These are phyloP conservation scores for Montifringilla adamsi DNA, from an alignment of 2,113 vertebrate genomes.

Conservation along the genomic window DNA sequence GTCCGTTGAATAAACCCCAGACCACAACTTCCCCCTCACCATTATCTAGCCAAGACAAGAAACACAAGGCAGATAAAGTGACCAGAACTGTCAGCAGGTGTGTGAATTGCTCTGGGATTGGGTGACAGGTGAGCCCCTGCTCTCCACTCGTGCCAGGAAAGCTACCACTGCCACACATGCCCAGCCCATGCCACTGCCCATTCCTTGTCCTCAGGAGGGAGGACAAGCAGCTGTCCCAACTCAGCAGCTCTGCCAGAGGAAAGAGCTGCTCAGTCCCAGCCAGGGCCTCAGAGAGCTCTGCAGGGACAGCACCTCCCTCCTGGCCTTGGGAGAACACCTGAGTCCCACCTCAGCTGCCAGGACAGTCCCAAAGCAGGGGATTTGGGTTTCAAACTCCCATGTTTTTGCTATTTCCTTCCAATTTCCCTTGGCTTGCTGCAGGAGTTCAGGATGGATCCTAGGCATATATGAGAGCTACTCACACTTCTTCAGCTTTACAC, in stretches of 20 bases:
- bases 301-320: background rate
- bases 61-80: background rate
- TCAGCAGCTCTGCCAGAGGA: background rate
- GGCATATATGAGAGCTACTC: background rate
- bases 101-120: background rate
- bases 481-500: background rate
- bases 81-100: background rate
- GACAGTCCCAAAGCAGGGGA: background rate
- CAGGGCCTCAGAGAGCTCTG: background rate
- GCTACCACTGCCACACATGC: background rate
- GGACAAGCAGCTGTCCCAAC: background rate
- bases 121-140: background rate
- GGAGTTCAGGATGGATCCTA: background rate
- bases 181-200: background rate
- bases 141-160: background rate
- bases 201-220: background rate
- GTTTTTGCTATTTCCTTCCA: background rate
- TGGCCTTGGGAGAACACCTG: background rate
- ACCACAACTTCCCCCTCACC: background rate
- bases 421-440: background rate
- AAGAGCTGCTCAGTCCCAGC: background rate
- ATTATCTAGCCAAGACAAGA: background rate
- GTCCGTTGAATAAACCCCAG: constrained; percentile 25
- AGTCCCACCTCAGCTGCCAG: background rate
- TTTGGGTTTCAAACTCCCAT: background rate